phyloP scores from a whole-genome alignment of 2,888 invertebrate genomes.

The Uropetala carovei region DNA sequence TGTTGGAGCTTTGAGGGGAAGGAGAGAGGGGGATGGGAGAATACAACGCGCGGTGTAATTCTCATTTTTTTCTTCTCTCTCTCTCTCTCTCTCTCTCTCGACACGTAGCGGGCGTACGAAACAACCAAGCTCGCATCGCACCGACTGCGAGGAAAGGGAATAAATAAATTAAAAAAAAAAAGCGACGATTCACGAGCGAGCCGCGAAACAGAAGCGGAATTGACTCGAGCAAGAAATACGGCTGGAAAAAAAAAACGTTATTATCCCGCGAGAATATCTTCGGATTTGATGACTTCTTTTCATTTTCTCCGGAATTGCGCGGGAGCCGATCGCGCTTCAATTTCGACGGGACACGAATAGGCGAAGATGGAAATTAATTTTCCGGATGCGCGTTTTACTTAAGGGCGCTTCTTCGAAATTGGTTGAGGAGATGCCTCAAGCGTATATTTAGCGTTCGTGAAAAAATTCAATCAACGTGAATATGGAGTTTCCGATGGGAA shows the following conservation, averaged over 20 bases:
- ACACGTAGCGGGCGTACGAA: not conserved
- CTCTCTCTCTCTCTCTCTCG: not conserved
- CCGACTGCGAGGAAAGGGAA: not conserved
- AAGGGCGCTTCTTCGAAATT: not conserved
- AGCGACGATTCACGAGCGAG: not conserved
- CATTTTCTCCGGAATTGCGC: not conserved
- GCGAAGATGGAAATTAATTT: not conserved
- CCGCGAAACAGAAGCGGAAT: slow-evolving; percentile 13
- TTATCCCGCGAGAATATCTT: not conserved
- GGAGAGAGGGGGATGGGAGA: not conserved
- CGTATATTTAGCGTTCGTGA: too few relatives aligned
- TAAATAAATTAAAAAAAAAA: not conserved
- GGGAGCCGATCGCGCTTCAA: not conserved
- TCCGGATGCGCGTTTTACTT: not conserved
- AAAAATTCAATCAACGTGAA: too few relatives aligned
- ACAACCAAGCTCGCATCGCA: not conserved
- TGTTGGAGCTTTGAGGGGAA: not conserved
- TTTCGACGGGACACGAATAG: not conserved
- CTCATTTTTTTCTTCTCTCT: slow-evolving; percentile 1
- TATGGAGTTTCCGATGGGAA: too few relatives aligned
- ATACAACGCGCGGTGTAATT: not conserved
- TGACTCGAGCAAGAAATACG: not conserved
- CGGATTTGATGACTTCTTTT: not conserved
- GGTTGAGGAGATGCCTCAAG: not conserved
- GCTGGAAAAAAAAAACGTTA: not conserved